These are phyloP conservation scores for Aradus depressus DNA, from an alignment of 2,888 invertebrate genomes.

Conservation along the genomic window DNA sequence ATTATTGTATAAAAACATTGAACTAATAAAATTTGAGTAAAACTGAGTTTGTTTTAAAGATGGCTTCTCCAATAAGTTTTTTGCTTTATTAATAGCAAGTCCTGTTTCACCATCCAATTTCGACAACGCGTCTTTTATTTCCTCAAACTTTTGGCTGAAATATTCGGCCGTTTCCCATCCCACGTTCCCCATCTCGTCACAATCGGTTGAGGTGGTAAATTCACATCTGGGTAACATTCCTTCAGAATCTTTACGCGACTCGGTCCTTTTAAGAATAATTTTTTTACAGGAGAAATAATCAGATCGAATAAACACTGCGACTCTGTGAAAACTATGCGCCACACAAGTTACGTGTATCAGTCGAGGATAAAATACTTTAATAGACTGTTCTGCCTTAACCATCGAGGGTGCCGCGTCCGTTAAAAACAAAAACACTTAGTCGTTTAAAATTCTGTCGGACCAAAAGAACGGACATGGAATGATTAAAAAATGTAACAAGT, in stretches of 20 bases:
- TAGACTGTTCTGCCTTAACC: slow-evolving; percentile 6
- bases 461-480: no score
- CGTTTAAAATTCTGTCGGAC: not conserved
- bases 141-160: no score
- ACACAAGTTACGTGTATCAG: slow-evolving; percentile 14
- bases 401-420: slow-evolving; percentile 13
- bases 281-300: slow-evolving; percentile 11
- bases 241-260: slow-evolving; percentile 12
- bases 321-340: slow-evolving; percentile 13
- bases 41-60: no score
- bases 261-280: slow-evolving; percentile 15
- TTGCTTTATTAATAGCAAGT: no score
- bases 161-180: no score
- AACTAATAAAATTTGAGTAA: no score
- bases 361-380: slow-evolving; percentile 9
- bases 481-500: no score
- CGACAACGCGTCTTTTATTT: no score
- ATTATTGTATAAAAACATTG: no score
- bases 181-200: slow-evolving; percentile 21
- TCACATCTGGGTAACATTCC: slow-evolving; percentile 9
- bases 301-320: slow-evolving; percentile 10
- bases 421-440: not conserved
- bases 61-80: no score
- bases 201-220: slow-evolving; percentile 19
- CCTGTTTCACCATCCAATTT: no score